Conservation (phyloP, 2,113 vertebrate species). For the Tachysurus fulvidraco region DNA sequence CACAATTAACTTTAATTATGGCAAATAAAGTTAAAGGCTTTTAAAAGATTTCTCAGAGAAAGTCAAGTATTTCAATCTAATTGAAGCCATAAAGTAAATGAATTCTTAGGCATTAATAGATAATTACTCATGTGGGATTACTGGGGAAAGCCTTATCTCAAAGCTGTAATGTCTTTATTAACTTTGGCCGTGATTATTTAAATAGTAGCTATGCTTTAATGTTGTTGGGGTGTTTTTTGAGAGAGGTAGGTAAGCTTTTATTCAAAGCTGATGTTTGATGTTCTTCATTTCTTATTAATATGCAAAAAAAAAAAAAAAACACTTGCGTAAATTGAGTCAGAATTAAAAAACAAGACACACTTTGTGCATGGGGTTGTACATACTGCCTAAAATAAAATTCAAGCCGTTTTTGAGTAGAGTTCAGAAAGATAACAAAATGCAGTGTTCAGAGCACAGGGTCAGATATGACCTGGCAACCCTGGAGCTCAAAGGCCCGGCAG, state of each 20-base stretch:
- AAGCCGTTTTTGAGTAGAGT: neutral
- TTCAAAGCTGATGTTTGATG: neutral
- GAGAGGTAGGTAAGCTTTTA: neutral
- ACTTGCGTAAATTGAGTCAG: neutral
- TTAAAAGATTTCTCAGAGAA: neutral
- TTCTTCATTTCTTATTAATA: neutral
- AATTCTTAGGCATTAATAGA: neutral
- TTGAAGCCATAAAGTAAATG: neutral
- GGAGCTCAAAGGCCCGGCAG: no score
- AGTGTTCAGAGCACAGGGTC: no score
- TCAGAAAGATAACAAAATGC: neutral
- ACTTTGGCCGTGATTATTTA: neutral
- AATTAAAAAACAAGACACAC: neutral
- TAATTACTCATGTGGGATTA: neutral
- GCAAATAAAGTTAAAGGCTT: neutral
- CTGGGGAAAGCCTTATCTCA: neutral
- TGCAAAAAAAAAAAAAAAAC: neutral
- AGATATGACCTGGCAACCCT: no score
- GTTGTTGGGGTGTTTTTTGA: neutral
- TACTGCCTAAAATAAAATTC: neutral
- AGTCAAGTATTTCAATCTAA: neutral
- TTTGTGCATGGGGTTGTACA: neutral
- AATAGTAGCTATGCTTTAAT: neutral
- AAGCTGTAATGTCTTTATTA: neutral
- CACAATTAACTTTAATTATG: conserved; percentile 3